Percentiles rank a stretch among this genome's conserved stretches.
phyloP scores from a whole-genome alignment of 2,888 invertebrate species.

The Lasius platythorax region DNA sequence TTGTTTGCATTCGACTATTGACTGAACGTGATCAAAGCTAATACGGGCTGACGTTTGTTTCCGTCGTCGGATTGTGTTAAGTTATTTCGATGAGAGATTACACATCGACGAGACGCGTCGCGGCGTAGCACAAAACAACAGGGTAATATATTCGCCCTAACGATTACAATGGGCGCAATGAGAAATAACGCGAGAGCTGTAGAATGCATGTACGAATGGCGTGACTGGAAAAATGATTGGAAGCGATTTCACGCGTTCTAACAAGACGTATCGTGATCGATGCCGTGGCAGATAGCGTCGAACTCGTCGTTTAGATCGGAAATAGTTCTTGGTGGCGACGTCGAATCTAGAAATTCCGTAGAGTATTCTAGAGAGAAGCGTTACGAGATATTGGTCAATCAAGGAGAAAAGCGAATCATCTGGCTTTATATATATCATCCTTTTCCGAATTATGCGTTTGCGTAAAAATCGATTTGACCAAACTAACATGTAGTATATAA shows the following conservation, averaged over 20 bases:
- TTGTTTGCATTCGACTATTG: slow-evolving; percentile 20
- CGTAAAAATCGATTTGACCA: background rate
- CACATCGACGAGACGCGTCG: background rate
- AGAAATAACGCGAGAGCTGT: slow-evolving; percentile 17
- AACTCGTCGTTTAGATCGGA: slow-evolving; percentile 45
- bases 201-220: slow-evolving; percentile 43
- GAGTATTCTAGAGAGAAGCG: slow-evolving; percentile 23
- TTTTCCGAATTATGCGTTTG: background rate
- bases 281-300: slow-evolving; percentile 38
- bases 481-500: background rate
- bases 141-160: slow-evolving; percentile 11
- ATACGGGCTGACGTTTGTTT: slow-evolving; percentile 45
- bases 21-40: slow-evolving; percentile 45
- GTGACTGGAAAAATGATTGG: slow-evolving; percentile 55
- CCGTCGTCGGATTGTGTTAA: slow-evolving; percentile 30
- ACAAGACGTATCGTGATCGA: slow-evolving; percentile 52
- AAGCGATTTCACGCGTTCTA: slow-evolving; percentile 51
- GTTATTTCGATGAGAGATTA: slow-evolving; percentile 36
- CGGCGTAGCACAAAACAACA: background rate
- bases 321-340: slow-evolving; percentile 41
- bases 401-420: slow-evolving; percentile 19
- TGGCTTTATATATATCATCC: slow-evolving; percentile 11
- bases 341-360: slow-evolving; percentile 37
- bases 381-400: slow-evolving; percentile 53
- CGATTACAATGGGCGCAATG: slow-evolving; percentile 17